A percentile compares a stretch with the other conserved stretches of the same genome.
Conservation (phyloP, 2,113 vertebrate species). For the Glaucidium brasilianum region DNA sequence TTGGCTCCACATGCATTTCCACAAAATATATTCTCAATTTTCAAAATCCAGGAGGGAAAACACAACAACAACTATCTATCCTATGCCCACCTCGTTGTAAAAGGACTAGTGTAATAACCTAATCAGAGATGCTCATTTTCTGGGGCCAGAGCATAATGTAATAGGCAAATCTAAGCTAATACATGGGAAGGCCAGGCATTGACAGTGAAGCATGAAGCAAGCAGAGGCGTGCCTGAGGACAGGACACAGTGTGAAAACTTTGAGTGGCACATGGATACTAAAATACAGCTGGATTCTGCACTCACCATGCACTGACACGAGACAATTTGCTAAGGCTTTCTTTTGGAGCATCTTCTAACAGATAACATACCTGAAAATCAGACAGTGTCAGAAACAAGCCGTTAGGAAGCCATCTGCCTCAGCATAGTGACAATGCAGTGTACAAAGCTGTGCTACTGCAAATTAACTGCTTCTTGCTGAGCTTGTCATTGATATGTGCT, state of each 20-base stretch:
- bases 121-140: neutral
- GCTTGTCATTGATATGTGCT: neutral
- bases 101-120: neutral
- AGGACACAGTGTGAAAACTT: neutral
- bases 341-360: neutral
- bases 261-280: neutral
- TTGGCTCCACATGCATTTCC: neutral
- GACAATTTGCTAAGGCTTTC: neutral
- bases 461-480: neutral
- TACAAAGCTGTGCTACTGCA: neutral
- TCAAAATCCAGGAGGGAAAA: neutral
- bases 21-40: neutral
- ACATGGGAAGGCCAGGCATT: neutral
- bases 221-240: neutral
- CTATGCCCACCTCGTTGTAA: neutral
- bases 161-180: neutral
- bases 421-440: neutral
- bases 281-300: neutral
- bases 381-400: conserved; percentile 4
- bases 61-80: neutral
- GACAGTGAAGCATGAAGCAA: neutral
- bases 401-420: conserved; percentile 19
- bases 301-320: neutral
- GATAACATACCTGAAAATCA: conserved; percentile 27
- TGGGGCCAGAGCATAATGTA: neutral